Conservation (phyloP, 2,113 vertebrate species). For the Aegotheles bennettii region DNA sequence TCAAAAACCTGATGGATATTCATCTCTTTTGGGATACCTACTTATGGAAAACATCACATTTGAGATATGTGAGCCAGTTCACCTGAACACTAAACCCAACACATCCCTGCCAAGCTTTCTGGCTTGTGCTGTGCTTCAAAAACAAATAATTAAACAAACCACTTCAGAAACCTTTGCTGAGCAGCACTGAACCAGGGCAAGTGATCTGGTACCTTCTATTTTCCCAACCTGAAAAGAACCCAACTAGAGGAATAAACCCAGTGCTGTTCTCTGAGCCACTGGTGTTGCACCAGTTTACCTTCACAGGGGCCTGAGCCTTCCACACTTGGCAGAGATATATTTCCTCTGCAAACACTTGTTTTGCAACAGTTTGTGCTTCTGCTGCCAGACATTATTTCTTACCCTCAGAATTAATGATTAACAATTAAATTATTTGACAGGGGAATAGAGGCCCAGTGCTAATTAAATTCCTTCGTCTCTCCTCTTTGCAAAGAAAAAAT, state of each 20-base stretch:
- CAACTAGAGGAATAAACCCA: background rate
- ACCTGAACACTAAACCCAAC: background rate
- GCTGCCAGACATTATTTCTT: background rate
- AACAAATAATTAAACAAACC: background rate
- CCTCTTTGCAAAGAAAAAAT: background rate
- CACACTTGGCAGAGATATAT: background rate
- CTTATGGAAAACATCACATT: background rate
- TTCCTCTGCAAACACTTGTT: background rate
- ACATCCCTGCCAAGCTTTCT: background rate
- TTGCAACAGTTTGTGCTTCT: background rate
- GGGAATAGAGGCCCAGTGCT: background rate
- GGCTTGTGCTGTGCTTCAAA: background rate
- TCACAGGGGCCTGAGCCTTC: background rate
- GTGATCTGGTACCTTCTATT: background rate
- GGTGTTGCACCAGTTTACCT: background rate
- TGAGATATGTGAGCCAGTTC: background rate
- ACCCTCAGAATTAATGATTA: conserved; percentile 44
- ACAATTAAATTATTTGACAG: conserved; percentile 38
- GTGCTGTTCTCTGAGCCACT: background rate
- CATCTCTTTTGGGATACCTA: background rate
- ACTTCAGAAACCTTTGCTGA: background rate
- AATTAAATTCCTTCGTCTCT: conserved; percentile 34
- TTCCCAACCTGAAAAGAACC: background rate
- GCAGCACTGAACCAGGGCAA: background rate
- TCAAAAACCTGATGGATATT: background rate